Conservation (phyloP, 1,140 invertebrate species). For the Rhopalosiphum maidis region DNA sequence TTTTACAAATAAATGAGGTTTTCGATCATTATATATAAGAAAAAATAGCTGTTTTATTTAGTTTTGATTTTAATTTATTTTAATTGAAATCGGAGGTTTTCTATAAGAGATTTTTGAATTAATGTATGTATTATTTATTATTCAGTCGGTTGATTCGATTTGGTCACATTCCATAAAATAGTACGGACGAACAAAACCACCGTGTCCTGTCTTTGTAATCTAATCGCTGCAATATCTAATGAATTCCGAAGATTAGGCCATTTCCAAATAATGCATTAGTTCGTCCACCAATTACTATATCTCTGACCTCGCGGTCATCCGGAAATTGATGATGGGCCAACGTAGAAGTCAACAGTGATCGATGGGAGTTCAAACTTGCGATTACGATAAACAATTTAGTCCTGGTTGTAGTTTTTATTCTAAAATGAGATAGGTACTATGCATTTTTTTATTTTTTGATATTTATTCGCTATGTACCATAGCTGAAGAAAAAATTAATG, state of each 20-base stretch:
- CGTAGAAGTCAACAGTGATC: slow-evolving; percentile 3
- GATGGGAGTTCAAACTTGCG: not conserved
- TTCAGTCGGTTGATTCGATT: not conserved
- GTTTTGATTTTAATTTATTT: not conserved
- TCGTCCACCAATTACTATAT: not conserved
- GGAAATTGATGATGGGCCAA: not conserved
- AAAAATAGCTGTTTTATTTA: not conserved
- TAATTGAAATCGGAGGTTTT: not conserved
- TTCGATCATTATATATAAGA: not conserved
- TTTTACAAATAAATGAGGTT: not conserved
- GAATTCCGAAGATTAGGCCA: not conserved
- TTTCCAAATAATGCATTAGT: slow-evolving; percentile 5
- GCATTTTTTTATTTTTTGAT: not conserved
- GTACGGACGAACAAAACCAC: not conserved
- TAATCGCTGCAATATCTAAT: not conserved
- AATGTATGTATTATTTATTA: not conserved
- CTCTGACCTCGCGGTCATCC: not conserved
- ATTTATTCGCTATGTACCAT: not conserved
- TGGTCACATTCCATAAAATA: not conserved
- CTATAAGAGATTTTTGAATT: not conserved
- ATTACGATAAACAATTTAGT: slow-evolving; percentile 7
- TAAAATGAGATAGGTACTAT: not conserved
- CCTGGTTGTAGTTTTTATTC: not conserved
- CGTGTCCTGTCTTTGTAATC: not conserved
- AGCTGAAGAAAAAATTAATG: not conserved